A percentile compares a stretch with the other conserved stretches of the same genome.
Conservation (phyloP, 2,113 vertebrate genomes). For the Pseudopodoces humilis region DNA sequence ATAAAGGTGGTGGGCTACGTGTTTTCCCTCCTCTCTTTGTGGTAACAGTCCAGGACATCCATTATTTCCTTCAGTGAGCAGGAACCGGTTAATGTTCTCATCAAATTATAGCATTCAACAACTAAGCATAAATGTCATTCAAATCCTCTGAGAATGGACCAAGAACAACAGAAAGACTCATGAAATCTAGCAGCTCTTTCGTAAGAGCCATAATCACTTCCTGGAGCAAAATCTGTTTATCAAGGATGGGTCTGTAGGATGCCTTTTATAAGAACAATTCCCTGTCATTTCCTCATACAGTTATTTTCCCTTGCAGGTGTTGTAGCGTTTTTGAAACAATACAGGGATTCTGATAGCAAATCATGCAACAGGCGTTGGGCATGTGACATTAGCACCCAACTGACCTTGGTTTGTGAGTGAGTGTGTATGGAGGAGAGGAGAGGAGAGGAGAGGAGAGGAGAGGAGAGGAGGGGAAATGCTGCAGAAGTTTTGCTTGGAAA, state of each 20-base stretch:
- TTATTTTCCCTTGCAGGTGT: neutral
- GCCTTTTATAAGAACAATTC: neutral
- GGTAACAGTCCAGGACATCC: neutral
- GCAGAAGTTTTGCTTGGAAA: neutral
- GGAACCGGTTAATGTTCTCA: neutral
- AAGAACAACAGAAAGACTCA: conserved; percentile 27
- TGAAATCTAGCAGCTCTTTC: neutral
- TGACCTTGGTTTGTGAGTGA: neutral
- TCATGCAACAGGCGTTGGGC: neutral
- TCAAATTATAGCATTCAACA: neutral
- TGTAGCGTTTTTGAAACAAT: neutral
- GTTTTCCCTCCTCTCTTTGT: neutral
- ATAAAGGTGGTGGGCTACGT: neutral
- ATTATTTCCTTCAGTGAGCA: neutral
- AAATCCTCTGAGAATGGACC: neutral
- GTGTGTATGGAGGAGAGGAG: neutral
- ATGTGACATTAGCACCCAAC: neutral
- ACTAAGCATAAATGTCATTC: neutral
- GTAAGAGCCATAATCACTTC: neutral
- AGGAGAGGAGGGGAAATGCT: neutral
- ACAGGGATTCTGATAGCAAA: neutral
- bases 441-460: too few species aligned
- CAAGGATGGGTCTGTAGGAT: neutral
- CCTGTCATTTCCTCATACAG: rapidly evolving
- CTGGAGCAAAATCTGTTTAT: neutral